Percentiles rank a stretch among this genome's conserved stretches.
Evolutionary conservation across 2,888 invertebrate species (phyloP).

Genomic region (Eupithecia insigniata): DNA sequence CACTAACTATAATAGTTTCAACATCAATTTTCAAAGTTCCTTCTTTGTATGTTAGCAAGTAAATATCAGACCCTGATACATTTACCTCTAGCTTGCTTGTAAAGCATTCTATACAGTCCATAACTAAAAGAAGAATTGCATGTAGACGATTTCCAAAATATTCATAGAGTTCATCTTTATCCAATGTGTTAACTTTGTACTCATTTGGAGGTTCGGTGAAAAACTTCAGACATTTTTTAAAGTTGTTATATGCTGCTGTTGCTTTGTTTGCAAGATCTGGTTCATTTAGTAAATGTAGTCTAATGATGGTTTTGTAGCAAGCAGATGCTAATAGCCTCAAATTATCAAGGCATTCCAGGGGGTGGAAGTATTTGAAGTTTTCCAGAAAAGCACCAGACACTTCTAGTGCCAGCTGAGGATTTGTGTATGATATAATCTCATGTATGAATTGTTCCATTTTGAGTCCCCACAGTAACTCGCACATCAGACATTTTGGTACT

Average conservation of each 20-base stretch:
- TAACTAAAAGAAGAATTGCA: slow-evolving; percentile 54
- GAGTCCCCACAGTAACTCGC: slow-evolving; percentile 72
- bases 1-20: slow-evolving; percentile 50
- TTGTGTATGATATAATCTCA: slow-evolving; percentile 65
- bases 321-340: slow-evolving; percentile 59
- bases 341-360: slow-evolving; percentile 60
- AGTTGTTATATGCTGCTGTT: slow-evolving; percentile 53
- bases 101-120: slow-evolving; percentile 59
- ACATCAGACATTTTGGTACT: slow-evolving; percentile 69
- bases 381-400: slow-evolving; percentile 64
- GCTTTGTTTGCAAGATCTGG: slow-evolving; percentile 46
- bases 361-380: slow-evolving; percentile 68
- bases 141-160: slow-evolving; percentile 64
- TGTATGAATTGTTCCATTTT: slow-evolving; percentile 65
- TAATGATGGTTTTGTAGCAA: slow-evolving; percentile 64
- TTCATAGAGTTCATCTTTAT: slow-evolving; percentile 63
- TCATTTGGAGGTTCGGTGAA: slow-evolving; percentile 67
- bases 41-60: slow-evolving; percentile 60
- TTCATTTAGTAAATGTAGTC: slow-evolving; percentile 63
- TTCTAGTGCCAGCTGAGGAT: slow-evolving; percentile 67
- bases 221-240: slow-evolving; percentile 64
- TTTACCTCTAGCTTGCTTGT: slow-evolving; percentile 52
- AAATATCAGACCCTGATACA: slow-evolving; percentile 54
- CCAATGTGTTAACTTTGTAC: slow-evolving; percentile 56
- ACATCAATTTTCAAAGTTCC: slow-evolving; percentile 49